Evolutionary conservation across 2,888 invertebrate genomes (phyloP).

Genomic region (Lysandra coridon): DNA sequence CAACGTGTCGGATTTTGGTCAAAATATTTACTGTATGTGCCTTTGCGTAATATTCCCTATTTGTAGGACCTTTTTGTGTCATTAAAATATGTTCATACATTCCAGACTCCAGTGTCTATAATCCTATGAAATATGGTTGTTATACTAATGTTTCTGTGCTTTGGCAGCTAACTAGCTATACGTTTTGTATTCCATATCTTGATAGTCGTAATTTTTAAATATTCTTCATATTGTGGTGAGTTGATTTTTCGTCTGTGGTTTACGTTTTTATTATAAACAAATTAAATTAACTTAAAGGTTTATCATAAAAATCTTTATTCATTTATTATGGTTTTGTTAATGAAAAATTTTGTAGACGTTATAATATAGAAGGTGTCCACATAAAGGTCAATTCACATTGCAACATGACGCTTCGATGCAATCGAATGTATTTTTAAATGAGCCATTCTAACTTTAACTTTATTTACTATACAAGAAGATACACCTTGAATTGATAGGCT

Average conservation of each 20-base stretch:
- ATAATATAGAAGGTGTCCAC: too few species aligned
- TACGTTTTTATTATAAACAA: not conserved
- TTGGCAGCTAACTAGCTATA: constrained; percentile 1
- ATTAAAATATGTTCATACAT: not conserved
- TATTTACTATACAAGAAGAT: not conserved
- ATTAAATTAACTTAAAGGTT: not conserved
- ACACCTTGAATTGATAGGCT: not conserved
- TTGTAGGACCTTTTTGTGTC: not conserved
- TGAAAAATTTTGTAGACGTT: too few species aligned
- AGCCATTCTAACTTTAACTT: not conserved
- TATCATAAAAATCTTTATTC: too few species aligned
- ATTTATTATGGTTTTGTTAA: too few species aligned
- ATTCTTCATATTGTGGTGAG: not conserved
- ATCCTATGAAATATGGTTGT: not conserved
- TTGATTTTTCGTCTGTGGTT: not conserved
- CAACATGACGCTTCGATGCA: too few species aligned
- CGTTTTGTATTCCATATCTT: not conserved
- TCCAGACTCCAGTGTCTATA: not conserved
- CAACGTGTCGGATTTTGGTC: too few species aligned
- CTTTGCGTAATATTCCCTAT: too few species aligned
- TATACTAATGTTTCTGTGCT: not conserved
- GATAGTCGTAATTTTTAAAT: not conserved
- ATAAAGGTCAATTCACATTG: too few species aligned
- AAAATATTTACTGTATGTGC: too few species aligned
- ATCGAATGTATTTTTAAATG: too few species aligned